Conservation (phyloP, 2,888 invertebrate genomes). For the Euzophera pinguis region DNA sequence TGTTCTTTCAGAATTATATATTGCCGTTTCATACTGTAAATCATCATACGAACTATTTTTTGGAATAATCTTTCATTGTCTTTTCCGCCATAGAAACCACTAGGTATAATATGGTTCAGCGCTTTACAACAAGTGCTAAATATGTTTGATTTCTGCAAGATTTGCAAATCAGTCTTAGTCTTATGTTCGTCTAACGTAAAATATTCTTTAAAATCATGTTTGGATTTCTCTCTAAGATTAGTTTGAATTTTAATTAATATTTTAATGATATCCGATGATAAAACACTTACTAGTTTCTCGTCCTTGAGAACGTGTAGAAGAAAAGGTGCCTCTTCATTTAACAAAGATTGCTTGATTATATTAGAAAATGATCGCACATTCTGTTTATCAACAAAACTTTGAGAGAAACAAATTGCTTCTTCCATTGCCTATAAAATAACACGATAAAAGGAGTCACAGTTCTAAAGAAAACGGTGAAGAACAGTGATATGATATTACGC, state of each 20-base stretch:
- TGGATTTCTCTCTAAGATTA: slow-evolving; percentile 42
- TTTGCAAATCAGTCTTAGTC: slow-evolving; percentile 24
- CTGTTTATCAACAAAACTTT: slow-evolving; percentile 63
- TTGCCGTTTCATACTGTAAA: slow-evolving; percentile 65
- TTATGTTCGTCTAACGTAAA: slow-evolving; percentile 28
- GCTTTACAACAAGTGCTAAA: slow-evolving; percentile 42
- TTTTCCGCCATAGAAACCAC: slow-evolving; percentile 45
- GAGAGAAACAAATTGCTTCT: slow-evolving; percentile 47
- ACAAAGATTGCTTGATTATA: slow-evolving; percentile 41
- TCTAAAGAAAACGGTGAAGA: neutral
- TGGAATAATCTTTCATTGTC: slow-evolving; percentile 55
- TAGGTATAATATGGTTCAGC: slow-evolving; percentile 52
- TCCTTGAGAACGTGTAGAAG: slow-evolving; percentile 37
- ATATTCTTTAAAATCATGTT: slow-evolving; percentile 52
- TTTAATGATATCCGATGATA: slow-evolving; percentile 33
- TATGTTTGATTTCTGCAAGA: slow-evolving; percentile 46
- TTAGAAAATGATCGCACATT: slow-evolving; percentile 59
- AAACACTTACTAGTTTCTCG: slow-evolving; percentile 32
- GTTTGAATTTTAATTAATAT: slow-evolving; percentile 36
- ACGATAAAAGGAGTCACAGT: neutral
- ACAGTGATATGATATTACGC: neutral
- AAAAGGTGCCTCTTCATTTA: slow-evolving; percentile 37
- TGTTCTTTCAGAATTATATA: slow-evolving; percentile 41
- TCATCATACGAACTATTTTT: slow-evolving; percentile 37
- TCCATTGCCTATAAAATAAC: slow-evolving; percentile 32